Evolutionary conservation across 1,140 invertebrate species (phyloP).

Genomic region (Platorchestia sp.): DNA sequence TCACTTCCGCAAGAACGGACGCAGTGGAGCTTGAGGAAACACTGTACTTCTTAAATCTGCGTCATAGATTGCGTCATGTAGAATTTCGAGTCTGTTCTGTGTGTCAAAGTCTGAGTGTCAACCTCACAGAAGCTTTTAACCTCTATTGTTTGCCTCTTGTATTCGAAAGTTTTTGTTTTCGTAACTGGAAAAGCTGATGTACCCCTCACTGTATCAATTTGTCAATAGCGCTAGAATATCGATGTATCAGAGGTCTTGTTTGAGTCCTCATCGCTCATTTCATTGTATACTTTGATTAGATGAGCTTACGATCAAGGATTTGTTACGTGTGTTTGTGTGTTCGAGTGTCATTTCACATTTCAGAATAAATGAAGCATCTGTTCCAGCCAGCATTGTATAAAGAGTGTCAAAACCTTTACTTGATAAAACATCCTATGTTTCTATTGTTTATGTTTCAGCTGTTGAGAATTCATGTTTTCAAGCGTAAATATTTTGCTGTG

Average conservation of each 20-base stretch:
- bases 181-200: background rate
- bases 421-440: slow-evolving; percentile 35
- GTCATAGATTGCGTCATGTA: background rate
- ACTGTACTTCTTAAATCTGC: background rate
- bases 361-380: background rate
- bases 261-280: slow-evolving; percentile 39
- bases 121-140: background rate
- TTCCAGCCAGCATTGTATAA: slow-evolving; percentile 33
- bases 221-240: background rate
- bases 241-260: background rate
- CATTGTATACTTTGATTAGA: slow-evolving; percentile 30
- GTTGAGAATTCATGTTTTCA: slow-evolving; percentile 49
- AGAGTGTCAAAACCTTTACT: slow-evolving; percentile 37
- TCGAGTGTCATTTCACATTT: slow-evolving; percentile 43
- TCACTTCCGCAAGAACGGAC: background rate
- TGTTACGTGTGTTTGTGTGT: slow-evolving; percentile 23
- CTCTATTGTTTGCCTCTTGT: background rate
- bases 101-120: background rate
- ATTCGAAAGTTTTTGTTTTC: background rate
- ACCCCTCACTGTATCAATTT: background rate
- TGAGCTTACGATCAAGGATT: slow-evolving; percentile 38
- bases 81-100: background rate
- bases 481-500: slow-evolving; percentile 49
- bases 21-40: background rate
- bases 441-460: background rate